Conservation (phyloP, 2,797 vertebrate species). For the Catamblyrhynchus diadema region DNA sequence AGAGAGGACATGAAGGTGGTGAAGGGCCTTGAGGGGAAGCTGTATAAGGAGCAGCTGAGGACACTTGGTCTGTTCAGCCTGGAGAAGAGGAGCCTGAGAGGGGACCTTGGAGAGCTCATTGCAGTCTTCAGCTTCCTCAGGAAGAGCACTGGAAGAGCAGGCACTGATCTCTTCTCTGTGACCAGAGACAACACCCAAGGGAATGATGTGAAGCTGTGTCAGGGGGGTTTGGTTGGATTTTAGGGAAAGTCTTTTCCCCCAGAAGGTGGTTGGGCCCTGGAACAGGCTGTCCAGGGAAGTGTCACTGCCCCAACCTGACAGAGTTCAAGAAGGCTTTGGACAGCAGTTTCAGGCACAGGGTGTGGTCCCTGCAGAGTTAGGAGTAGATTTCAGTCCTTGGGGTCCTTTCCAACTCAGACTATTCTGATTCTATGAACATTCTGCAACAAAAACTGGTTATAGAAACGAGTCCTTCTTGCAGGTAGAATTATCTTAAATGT, state of each 20-base stretch:
- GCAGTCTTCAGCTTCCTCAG: background rate
- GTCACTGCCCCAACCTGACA: background rate
- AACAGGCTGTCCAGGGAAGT: background rate
- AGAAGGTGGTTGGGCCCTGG: background rate
- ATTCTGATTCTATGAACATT: background rate
- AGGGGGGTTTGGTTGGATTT: background rate
- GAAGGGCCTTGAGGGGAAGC: background rate
- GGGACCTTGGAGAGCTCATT: background rate
- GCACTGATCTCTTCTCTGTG: background rate
- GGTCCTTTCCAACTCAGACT: background rate
- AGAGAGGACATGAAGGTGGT: background rate
- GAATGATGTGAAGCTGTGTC: background rate
- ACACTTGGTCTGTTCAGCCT: background rate
- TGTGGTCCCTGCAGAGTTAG: background rate
- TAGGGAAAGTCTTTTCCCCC: background rate
- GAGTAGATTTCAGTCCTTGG: background rate
- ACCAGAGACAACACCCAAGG: background rate
- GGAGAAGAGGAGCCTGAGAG: background rate
- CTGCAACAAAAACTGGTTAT: background rate
- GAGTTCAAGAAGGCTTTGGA: background rate
- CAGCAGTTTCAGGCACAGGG: background rate
- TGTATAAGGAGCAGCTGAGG: fast-evolving
- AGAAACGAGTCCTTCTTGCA: background rate
- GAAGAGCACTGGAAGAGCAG: background rate
- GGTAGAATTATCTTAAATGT: background rate